These are phyloP conservation scores for Catostomus latipinnis DNA, from an alignment of 2,797 vertebrate genomes.

Conservation along the genomic window DNA sequence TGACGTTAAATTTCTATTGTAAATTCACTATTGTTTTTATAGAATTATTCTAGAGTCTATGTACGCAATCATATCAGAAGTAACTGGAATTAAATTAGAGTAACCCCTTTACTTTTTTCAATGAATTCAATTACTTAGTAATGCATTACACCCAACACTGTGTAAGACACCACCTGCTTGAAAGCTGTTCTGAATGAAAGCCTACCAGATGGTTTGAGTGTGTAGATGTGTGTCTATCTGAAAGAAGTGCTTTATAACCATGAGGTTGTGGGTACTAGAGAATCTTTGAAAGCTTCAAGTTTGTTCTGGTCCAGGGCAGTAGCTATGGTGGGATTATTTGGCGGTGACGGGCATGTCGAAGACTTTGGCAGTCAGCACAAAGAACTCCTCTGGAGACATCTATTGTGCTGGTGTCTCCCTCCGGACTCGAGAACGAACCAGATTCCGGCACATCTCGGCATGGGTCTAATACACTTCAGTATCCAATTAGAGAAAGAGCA, in stretches of 20 bases:
- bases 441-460: conserved; percentile 38
- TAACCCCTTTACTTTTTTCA: no score
- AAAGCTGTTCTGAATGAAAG: conserved; percentile 28
- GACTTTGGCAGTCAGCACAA: conserved; percentile 49
- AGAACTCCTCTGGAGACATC: conserved; percentile 43
- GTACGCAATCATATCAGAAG: no score
- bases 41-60: no score
- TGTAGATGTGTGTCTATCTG: conserved; percentile 14
- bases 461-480: conserved; percentile 48
- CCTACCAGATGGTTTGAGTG: conserved; percentile 11
- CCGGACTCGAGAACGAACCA: conserved; percentile 37
- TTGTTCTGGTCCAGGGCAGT: conserved; percentile 6
- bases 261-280: conserved; percentile 32
- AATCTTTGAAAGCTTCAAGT: conserved; percentile 49
- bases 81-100: no score
- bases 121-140: no score
- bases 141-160: conserved; percentile 7
- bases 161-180: conserved; percentile 35
- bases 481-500: conserved; percentile 53
- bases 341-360: conserved; percentile 57
- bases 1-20: no score
- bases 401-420: conserved; percentile 52
- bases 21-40: no score
- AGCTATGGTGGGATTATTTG: conserved; percentile 59
- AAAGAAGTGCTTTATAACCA: conserved; percentile 10